Evolutionary conservation across 2,797 vertebrate species (phyloP), one percentile per base, ranked within the genome.

Genomic region (Pipistrellus kuhlii): DNA sequence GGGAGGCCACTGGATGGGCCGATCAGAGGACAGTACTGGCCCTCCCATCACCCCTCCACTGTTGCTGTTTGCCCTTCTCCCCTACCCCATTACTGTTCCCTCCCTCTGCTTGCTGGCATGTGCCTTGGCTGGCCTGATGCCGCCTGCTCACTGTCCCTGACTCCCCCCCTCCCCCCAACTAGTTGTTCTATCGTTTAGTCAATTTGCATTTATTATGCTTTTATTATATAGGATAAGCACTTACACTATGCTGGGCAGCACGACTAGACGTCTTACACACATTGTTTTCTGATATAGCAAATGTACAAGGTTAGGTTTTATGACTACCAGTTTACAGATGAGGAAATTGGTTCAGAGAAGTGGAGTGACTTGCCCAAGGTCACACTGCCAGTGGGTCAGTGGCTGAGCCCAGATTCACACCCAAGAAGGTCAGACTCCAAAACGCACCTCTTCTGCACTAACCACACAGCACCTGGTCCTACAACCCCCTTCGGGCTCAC

Each of bases 251-350:
- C 68, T 41, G 35, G 68, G 53, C 11, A 17, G 62, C 25, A 78
- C 1, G 8, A n/a, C 20, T 5, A 44, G 44, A 8, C 4, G 18
- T 12, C 13, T n/a, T 12, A 48, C 8, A 23, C 8, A 20, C 1
- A 30, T 11, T 75, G 53, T 75, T 72, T 87, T 59, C 91, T 81
- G 66, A 87, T 27, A 3, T 27, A 27, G 30, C 23, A 85, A 87
- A 25, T 3, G 7, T 27, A 21, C 55, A 46, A 51, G 78, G 11
- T 25, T 41, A 38, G 76, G 32, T 46, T 62, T 94, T 64, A 38
- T 62, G 57, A 64, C 2, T 32, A 15, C n/a, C 41, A 55, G 13
- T 77, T 75, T 41, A 32, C 5, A 44, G 51, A 85, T 12, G 17
- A 88, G 38, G 59, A 84, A n/a, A 66, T 55, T 69, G 32, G 71